Evolutionary conservation across 2,113 vertebrate species (phyloP).

Genomic region (Datnioides undecimradiatus): DNA sequence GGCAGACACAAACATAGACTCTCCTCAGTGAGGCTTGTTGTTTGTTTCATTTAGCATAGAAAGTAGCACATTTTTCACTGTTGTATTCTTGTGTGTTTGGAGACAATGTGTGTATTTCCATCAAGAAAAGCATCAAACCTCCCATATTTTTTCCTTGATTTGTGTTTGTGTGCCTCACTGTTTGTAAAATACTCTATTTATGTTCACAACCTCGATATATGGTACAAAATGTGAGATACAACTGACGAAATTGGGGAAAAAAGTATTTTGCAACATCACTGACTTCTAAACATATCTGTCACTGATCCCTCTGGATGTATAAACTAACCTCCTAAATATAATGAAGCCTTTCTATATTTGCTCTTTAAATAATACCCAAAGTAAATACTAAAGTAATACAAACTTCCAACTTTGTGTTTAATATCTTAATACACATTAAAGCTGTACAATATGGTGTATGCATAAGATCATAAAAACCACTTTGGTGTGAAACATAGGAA

Average conservation of each 20-base stretch:
- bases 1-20: conserved; percentile 1
- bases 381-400: too few relatives aligned
- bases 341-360: conserved; percentile 19
- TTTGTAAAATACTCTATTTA: conserved; percentile 7
- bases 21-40: conserved; percentile 33
- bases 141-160: background rate
- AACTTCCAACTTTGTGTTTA: background rate
- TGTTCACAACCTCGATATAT: background rate
- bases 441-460: background rate
- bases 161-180: conserved; percentile 41
- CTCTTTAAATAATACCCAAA: conserved; percentile 29
- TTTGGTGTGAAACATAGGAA: too few relatives aligned
- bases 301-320: background rate
- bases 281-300: background rate
- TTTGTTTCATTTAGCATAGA: conserved; percentile 36
- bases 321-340: background rate
- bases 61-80: conserved; percentile 9
- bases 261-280: background rate
- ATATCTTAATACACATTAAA: background rate
- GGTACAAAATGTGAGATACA: background rate
- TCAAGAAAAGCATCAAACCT: conserved; percentile 29
- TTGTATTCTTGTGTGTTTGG: conserved; percentile 17
- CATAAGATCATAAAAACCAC: background rate
- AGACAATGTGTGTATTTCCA: conserved; percentile 28
- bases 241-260: background rate